Percentiles rank a stretch among this genome's conserved stretches.
Evolutionary conservation across 2,888 invertebrate genomes (phyloP).

Genomic region (Hydriomena furcata): DNA sequence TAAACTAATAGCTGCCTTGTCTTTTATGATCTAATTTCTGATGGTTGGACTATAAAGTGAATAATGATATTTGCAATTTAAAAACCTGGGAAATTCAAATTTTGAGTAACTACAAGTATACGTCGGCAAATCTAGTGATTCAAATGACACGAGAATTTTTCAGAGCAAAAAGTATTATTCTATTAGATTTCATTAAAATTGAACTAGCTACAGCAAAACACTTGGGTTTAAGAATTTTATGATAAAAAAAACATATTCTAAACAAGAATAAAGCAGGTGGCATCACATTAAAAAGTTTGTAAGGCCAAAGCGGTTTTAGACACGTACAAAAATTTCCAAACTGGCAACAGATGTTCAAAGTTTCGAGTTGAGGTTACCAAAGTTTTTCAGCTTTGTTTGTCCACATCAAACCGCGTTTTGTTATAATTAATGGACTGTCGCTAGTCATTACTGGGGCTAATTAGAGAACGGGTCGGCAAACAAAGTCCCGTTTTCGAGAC

Average conservation of each 20-base stretch:
- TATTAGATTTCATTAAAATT: not conserved
- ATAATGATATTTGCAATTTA: no score
- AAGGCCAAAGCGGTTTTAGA: slow-evolving; percentile 36
- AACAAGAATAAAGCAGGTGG: slow-evolving; percentile 40
- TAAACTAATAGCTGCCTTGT: no score
- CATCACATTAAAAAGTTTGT: slow-evolving; percentile 46
- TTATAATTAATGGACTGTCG: slow-evolving; percentile 71
- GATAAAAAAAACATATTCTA: slow-evolving; percentile 34
- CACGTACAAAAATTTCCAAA: slow-evolving; percentile 47
- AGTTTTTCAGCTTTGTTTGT: slow-evolving; percentile 54
- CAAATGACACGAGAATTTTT: not conserved
- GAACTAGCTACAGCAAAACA: no score
- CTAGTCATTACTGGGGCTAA: slow-evolving; percentile 64
- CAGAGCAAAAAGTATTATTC: not conserved
- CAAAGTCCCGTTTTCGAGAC: slow-evolving; percentile 61
- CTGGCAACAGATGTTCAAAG: slow-evolving; percentile 54
- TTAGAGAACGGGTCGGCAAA: slow-evolving; percentile 62
- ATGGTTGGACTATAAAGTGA: no score
- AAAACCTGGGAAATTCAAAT: no score
- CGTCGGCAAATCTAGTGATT: not conserved
- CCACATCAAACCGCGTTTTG: slow-evolving; percentile 51
- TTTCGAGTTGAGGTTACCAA: slow-evolving; percentile 46
- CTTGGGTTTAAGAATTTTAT: no score
- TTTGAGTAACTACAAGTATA: no score
- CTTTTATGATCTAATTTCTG: no score